A percentile compares a stretch with the other conserved stretches of the same genome.
Conservation (phyloP, 1,140 invertebrate species). For the Drosophila orena region DNA sequence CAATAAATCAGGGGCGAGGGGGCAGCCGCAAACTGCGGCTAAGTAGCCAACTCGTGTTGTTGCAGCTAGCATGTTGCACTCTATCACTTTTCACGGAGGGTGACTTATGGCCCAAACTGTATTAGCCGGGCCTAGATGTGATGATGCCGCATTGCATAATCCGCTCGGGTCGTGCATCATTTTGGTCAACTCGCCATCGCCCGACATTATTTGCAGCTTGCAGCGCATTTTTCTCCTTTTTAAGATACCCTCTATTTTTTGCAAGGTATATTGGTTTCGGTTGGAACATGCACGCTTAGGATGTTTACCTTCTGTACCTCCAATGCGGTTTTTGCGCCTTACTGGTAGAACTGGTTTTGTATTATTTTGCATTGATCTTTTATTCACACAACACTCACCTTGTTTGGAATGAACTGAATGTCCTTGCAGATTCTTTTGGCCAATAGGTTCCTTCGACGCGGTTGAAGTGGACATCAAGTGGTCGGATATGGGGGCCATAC, state of each 20-base stretch:
- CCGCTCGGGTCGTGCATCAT: conserved; percentile 71
- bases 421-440: too few species aligned
- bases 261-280: background rate
- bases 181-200: conserved; percentile 57
- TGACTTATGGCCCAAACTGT: conserved; percentile 73
- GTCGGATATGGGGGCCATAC: conserved; percentile 8
- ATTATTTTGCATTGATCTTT: too few species aligned
- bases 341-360: too few species aligned
- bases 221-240: conserved; percentile 38
- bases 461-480: background rate
- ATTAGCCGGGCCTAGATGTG: conserved; percentile 50
- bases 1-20: conserved; percentile 66
- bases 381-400: too few species aligned
- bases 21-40: conserved; percentile 36
- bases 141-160: conserved; percentile 74
- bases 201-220: conserved; percentile 76
- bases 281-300: background rate
- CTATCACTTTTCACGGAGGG: conserved; percentile 31
- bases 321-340: too few species aligned
- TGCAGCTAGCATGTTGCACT: conserved; percentile 60
- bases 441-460: background rate
- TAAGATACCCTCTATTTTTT: conserved; percentile 4
- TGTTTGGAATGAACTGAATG: too few species aligned
- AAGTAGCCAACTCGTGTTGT: conserved; percentile 71
- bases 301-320: background rate